Conservation (phyloP, 2,888 invertebrate species). For the Strigamia crassipes region DNA sequence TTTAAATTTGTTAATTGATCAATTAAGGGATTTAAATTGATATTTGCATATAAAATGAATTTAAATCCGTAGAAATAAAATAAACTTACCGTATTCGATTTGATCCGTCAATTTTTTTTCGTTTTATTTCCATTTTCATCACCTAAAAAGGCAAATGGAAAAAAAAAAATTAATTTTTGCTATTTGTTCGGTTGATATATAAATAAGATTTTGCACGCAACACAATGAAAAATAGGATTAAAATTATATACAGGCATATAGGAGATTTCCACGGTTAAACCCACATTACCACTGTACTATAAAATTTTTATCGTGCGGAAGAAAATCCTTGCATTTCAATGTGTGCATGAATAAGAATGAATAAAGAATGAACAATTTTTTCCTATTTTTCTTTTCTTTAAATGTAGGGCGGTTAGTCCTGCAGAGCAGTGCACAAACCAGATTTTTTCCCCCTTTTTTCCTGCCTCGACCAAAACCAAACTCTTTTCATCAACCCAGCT, state of each 20-base stretch:
- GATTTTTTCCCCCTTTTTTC: constrained; percentile 26
- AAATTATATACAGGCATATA: constrained; percentile 35
- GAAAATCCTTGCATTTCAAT: constrained; percentile 42
- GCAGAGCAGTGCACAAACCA: constrained; percentile 31
- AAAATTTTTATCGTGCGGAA: constrained; percentile 42
- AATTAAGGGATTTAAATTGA: too few species aligned
- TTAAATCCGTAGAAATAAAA: too few species aligned
- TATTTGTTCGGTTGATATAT: background rate
- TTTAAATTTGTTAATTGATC: too few species aligned
- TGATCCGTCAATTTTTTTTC: too few species aligned
- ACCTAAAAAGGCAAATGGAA: background rate
- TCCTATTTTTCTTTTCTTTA: constrained; percentile 39
- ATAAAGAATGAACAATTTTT: constrained; percentile 42
- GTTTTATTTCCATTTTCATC: background rate
- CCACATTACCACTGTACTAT: constrained; percentile 42
- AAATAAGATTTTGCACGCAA: constrained; percentile 36
- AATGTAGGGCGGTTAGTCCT: constrained; percentile 42
- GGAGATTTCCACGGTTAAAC: constrained; percentile 41
- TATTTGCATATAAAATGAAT: too few species aligned
- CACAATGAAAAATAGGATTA: constrained; percentile 42
- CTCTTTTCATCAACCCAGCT: background rate
- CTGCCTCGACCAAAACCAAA: background rate
- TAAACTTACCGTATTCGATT: constrained; percentile 17
- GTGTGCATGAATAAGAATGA: constrained; percentile 42
- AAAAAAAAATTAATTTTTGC: background rate